Conservation (phyloP, 1,140 invertebrate genomes). For the Chironomus tepperi region DNA sequence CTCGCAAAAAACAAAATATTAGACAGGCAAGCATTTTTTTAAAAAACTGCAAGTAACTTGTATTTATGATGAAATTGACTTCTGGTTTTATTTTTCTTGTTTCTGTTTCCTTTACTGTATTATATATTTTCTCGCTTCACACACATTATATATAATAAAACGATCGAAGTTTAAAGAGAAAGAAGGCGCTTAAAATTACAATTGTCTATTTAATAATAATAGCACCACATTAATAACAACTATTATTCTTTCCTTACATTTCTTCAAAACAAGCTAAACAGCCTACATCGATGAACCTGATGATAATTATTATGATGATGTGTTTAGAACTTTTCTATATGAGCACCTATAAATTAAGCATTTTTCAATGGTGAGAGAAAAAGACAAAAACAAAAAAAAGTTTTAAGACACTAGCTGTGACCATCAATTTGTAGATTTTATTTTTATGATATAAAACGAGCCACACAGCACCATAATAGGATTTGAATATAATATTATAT, state of each 20-base stretch:
- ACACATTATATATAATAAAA: no score
- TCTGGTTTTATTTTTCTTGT: not conserved
- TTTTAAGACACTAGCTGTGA: not conserved
- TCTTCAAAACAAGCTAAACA: no score
- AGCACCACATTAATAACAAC: not conserved
- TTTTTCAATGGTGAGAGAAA: not conserved
- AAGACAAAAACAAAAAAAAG: not conserved
- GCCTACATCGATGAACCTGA: no score
- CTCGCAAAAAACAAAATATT: no score
- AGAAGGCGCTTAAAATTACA: conserved; percentile 1
- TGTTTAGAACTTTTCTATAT: not conserved
- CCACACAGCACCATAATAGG: not conserved
- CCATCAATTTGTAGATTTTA: conserved; percentile 1
- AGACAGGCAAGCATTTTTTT: no score
- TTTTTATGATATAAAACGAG: not conserved
- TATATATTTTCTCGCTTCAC: not conserved
- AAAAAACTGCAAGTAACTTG: not conserved
- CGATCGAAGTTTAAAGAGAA: not conserved
- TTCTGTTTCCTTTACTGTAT: not conserved
- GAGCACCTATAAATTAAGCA: not conserved
- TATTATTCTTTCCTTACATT: not conserved
- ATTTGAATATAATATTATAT: not conserved
- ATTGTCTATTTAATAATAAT: conserved; percentile 15
- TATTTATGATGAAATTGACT: conserved; percentile 7
- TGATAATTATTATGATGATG: not conserved